Percentiles rank a stretch among this genome's conserved stretches.
Evolutionary conservation across 2,113 vertebrate species (phyloP).

Genomic region (Carassius gibelio): DNA sequence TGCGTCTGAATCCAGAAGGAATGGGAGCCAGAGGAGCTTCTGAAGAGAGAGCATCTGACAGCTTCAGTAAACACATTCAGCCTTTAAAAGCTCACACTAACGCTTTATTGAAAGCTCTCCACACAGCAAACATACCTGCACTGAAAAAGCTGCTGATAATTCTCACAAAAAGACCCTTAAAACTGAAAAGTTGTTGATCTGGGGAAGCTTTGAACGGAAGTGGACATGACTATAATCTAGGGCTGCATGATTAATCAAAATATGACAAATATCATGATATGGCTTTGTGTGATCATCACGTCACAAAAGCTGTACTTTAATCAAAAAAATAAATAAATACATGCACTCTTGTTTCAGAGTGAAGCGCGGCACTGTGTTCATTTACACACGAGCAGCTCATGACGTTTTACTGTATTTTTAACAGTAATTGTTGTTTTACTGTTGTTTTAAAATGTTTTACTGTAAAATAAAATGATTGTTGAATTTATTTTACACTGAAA

Average conservation of each 20-base stretch:
- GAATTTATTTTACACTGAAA: background rate
- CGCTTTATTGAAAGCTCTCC: background rate
- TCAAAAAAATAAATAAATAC: no score
- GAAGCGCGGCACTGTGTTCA: background rate
- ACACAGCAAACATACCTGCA: background rate
- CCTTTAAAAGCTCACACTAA: slow-evolving; percentile 20
- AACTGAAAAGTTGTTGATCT: no score
- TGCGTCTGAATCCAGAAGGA: slow-evolving; percentile 14
- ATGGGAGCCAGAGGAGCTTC: background rate
- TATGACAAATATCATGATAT: no score
- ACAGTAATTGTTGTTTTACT: background rate
- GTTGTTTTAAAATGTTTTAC: background rate
- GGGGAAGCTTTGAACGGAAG: no score
- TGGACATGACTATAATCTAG: no score
- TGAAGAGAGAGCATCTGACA: slow-evolving; percentile 18
- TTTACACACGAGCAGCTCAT: background rate
- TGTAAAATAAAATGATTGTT: background rate
- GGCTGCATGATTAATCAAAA: no score
- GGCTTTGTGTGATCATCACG: no score
- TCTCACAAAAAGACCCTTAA: background rate
- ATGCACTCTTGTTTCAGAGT: no score
- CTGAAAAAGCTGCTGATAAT: background rate
- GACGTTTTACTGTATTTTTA: no score
- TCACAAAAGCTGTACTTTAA: no score
- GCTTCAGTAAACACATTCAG: slow-evolving; percentile 33